These are phyloP conservation scores for Hydrochoerus hydrochaeris DNA, from an alignment of 2,113 vertebrate genomes.

Conservation along the genomic window DNA sequence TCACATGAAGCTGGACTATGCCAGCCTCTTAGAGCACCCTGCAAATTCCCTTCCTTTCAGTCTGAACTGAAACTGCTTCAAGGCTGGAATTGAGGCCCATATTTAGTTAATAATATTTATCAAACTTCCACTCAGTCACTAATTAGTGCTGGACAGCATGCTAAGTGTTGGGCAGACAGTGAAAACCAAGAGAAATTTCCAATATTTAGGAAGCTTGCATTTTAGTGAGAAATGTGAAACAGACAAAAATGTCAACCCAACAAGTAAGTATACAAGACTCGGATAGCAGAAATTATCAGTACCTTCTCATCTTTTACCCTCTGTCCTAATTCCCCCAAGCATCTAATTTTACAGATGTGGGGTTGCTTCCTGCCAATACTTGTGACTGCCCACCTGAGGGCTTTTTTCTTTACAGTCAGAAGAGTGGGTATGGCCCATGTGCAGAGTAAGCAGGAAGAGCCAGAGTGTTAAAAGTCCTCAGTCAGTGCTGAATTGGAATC, in stretches of 20 bases:
- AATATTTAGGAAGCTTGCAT: not conserved
- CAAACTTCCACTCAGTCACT: not conserved
- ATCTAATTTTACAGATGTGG: not conserved
- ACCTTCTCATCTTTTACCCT: not conserved
- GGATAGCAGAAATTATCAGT: not conserved
- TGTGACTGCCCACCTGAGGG: not conserved
- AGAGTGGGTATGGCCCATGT: not conserved
- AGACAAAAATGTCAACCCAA: not conserved
- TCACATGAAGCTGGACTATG: not conserved
- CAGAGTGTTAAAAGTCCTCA: not conserved
- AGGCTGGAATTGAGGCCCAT: not conserved
- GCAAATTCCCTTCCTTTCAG: not conserved
- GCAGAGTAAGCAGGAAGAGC: not conserved
- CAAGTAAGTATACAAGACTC: not conserved
- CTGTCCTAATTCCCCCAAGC: not conserved
- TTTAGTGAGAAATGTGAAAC: slow-evolving; percentile 3
- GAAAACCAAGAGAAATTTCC: not conserved
- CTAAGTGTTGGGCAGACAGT: not conserved
- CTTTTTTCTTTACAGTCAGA: not conserved
- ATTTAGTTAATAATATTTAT: not conserved
- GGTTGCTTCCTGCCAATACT: not conserved
- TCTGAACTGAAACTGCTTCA: not conserved
- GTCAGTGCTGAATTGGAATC: not conserved
- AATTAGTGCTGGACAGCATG: not conserved
- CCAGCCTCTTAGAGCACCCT: not conserved